Conservation (phyloP, 2,888 invertebrate genomes). For the Trachelus tabidus region DNA sequence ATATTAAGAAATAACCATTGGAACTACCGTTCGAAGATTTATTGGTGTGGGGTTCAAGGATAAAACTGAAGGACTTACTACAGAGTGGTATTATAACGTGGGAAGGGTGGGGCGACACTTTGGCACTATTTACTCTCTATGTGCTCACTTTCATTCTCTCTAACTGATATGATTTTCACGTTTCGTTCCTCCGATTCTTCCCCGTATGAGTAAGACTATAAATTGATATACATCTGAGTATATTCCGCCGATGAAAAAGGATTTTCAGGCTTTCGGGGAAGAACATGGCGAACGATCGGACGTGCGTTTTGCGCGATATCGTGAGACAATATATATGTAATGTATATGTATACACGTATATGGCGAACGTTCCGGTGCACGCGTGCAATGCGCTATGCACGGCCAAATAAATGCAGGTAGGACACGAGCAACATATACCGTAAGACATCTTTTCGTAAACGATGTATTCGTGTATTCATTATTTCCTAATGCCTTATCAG, state of each 20-base stretch:
- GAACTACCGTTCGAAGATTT: not conserved
- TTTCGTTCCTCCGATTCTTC: constrained; percentile 15
- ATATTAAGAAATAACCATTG: not conserved
- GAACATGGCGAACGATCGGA: not conserved
- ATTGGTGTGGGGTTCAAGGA: not conserved
- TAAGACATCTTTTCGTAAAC: constrained; percentile 44
- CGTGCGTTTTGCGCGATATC: not conserved
- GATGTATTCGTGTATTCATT: constrained; percentile 45
- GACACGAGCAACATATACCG: constrained; percentile 41
- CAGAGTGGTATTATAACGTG: not conserved
- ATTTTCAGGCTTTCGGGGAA: not conserved
- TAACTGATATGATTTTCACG: constrained; percentile 33
- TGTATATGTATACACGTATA: not conserved
- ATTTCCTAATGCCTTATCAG: constrained; percentile 63
- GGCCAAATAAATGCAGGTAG: constrained; percentile 49
- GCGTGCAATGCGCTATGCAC: not conserved
- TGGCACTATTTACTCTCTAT: constrained; percentile 37
- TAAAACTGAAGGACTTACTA: not conserved
- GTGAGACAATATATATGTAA: not conserved
- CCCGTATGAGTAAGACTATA: constrained; percentile 8
- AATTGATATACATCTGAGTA: not conserved
- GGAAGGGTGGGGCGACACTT: constrained; percentile 23
- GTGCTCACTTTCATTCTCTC: constrained; percentile 13
- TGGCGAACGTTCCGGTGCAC: not conserved
- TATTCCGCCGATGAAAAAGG: not conserved